Percentiles rank a stretch among this genome's conserved stretches.
phyloP scores from a whole-genome alignment of 2,888 invertebrate species.

The Lypha dubia region DNA sequence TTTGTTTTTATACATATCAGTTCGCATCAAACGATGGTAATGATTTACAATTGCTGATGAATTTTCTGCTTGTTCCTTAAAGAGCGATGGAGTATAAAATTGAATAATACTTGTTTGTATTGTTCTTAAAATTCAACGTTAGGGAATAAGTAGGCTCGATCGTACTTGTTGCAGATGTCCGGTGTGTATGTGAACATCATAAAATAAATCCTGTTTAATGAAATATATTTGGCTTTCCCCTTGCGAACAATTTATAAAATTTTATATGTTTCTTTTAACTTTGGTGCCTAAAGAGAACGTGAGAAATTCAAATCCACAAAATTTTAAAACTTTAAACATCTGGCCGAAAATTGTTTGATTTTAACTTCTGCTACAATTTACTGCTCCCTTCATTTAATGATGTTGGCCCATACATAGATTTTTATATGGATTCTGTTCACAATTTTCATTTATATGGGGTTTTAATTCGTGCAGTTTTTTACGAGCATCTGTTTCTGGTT shows the following conservation, averaged over 20 bases:
- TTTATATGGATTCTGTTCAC: slow-evolving; percentile 20
- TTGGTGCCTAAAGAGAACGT: slow-evolving; percentile 33
- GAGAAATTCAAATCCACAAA: slow-evolving; percentile 42
- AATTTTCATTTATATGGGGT: slow-evolving; percentile 17
- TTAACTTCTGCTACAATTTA: not conserved
- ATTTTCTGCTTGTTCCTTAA: too few species aligned
- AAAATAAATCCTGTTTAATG: slow-evolving; percentile 15
- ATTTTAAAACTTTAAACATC: slow-evolving; percentile 28
- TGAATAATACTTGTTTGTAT: too few species aligned
- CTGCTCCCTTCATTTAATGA: not conserved
- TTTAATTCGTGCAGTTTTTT: slow-evolving; percentile 37
- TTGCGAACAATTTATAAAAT: not conserved
- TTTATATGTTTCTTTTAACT: not conserved
- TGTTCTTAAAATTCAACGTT: too few species aligned
- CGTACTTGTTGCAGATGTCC: too few species aligned
- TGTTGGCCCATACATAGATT: slow-evolving; percentile 10
- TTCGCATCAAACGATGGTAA: too few species aligned
- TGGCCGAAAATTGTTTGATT: slow-evolving; percentile 24
- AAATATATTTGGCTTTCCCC: not conserved
- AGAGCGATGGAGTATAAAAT: too few species aligned
- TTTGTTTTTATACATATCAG: too few species aligned
- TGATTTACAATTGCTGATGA: too few species aligned
- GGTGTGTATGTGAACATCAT: not conserved
- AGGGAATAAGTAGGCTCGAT: too few species aligned
- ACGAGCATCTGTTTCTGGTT: slow-evolving; percentile 51